phyloP scores from a whole-genome alignment of 2,113 vertebrate genomes.

The Zeus faber region DNA sequence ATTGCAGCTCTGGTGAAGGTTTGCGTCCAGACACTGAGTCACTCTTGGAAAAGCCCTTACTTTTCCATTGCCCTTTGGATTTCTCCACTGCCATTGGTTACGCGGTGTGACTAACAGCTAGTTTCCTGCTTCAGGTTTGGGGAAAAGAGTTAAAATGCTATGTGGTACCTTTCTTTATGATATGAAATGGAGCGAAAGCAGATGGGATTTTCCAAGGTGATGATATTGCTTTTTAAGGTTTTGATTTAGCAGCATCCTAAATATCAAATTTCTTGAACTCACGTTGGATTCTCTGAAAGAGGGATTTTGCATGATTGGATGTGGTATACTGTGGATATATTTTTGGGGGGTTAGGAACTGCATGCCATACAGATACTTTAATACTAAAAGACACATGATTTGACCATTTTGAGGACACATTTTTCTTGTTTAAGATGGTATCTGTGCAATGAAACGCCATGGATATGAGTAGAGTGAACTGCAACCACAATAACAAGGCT shows the following conservation, averaged over 20 bases:
- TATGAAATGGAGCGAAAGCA: constrained; percentile 43
- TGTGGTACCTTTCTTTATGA: not conserved
- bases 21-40: constrained; percentile 32
- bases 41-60: constrained; percentile 18
- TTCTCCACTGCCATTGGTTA: constrained; percentile 28
- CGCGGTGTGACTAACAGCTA: constrained; percentile 22
- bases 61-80: constrained; percentile 46
- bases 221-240: constrained; percentile 17
- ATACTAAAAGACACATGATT: not conserved
- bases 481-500: constrained; percentile 30
- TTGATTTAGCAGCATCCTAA: not conserved
- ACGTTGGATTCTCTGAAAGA: not conserved
- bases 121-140: constrained; percentile 38
- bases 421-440: constrained; percentile 2
- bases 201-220: constrained; percentile 32
- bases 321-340: not conserved
- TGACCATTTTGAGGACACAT: not conserved
- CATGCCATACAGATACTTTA: constrained; percentile 21
- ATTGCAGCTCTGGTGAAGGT: constrained; percentile 21
- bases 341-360: constrained; percentile 4
- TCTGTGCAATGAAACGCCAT: constrained; percentile 8
- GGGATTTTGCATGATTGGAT: constrained; percentile 21
- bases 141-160: too few species aligned
- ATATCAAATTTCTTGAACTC: not conserved
- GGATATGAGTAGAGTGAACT: constrained; percentile 30